phyloP scores from a whole-genome alignment of 2,113 vertebrate genomes.

The Merops nubicus region DNA sequence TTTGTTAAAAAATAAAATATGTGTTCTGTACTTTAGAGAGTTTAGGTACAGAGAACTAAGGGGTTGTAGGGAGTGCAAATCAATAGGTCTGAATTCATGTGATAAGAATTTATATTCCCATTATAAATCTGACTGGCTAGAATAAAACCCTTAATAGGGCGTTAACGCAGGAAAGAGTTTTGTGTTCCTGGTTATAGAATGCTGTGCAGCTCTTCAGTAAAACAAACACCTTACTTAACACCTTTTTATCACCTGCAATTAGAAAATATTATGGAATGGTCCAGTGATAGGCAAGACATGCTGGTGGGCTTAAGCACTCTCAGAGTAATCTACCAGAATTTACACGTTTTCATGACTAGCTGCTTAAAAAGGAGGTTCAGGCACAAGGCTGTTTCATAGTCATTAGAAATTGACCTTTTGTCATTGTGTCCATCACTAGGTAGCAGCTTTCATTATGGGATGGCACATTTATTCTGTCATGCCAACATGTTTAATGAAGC shows the following conservation, averaged over 20 bases:
- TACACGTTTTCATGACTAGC: neutral
- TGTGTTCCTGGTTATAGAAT: neutral
- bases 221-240: too few species aligned
- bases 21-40: neutral
- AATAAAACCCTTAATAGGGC: neutral
- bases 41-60: neutral
- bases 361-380: neutral
- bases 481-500: neutral
- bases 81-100: neutral
- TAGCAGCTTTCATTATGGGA: neutral
- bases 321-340: neutral
- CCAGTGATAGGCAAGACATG: neutral
- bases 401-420: neutral
- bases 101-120: neutral
- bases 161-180: neutral
- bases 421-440: neutral
- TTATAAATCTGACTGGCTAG: neutral
- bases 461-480: neutral
- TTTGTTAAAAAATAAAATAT: neutral
- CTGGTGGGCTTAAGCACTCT: neutral
- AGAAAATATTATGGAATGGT: neutral
- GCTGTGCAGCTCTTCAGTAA: neutral
- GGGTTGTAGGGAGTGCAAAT: rapidly evolving
- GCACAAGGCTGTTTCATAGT: neutral
- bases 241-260: neutral